A percentile compares a stretch with the other conserved stretches of the same genome.
phyloP scores from a whole-genome alignment of 2,113 vertebrate species.

The Chunga burmeisteri region DNA sequence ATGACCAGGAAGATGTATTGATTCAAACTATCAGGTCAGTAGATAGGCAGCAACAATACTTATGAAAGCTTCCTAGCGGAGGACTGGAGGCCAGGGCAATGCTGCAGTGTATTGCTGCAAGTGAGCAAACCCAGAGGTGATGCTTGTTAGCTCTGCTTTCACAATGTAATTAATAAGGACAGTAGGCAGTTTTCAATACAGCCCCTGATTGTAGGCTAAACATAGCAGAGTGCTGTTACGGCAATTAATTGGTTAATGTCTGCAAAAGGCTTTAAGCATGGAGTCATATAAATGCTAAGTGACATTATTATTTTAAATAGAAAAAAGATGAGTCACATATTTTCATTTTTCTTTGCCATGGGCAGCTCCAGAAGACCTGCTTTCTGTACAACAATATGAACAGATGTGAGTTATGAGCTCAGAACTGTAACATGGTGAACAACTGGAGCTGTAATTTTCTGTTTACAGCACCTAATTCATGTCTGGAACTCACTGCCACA shows the following conservation, averaged over 20 bases:
- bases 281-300: not conserved
- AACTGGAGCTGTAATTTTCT: not conserved
- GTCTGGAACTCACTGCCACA: not conserved
- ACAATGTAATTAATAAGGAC: not conserved
- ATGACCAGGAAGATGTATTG: not conserved
- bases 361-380: not conserved
- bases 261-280: not conserved
- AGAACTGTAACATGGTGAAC: not conserved
- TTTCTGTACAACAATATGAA: not conserved
- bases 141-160: not conserved
- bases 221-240: not conserved
- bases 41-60: not conserved
- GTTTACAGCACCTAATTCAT: not conserved
- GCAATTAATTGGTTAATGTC: not conserved
- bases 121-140: not conserved
- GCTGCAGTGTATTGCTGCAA: not conserved
- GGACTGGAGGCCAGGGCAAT: not conserved
- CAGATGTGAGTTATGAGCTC: not conserved
- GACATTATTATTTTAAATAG: not conserved
- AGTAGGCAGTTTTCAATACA: not conserved
- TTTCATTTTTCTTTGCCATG: not conserved
- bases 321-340: not conserved
- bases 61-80: not conserved
- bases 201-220: not conserved
- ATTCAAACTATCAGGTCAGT: not conserved